phyloP scores from a whole-genome alignment of 2,888 invertebrate genomes.

The Apeira syringaria region DNA sequence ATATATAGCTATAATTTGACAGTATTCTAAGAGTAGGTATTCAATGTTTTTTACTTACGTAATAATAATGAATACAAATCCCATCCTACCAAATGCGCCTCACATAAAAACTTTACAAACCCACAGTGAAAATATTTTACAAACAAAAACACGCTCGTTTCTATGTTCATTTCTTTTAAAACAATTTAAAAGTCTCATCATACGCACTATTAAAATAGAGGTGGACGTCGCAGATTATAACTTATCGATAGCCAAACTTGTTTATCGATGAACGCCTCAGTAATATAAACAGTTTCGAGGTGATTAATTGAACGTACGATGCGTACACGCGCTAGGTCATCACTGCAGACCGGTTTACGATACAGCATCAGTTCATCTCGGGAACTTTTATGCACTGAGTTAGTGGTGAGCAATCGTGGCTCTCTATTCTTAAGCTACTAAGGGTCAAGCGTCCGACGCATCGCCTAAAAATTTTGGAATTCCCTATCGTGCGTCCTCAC shows the following conservation, averaged over 20 bases:
- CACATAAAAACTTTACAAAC: slow-evolving; percentile 4
- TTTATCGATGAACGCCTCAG: not conserved
- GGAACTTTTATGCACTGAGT: slow-evolving; percentile 12
- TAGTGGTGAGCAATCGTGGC: slow-evolving; percentile 7
- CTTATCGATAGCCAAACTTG: slow-evolving; percentile 25
- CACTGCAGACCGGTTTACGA: slow-evolving; percentile 52
- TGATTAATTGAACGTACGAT: slow-evolving; percentile 31
- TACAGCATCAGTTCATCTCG: slow-evolving; percentile 52
- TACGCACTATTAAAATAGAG: no score
- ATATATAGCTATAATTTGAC: no score
- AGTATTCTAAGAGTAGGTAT: no score
- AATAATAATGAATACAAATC: slow-evolving; percentile 10
- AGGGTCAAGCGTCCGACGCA: no score
- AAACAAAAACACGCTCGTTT: not conserved
- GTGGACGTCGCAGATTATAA: not conserved
- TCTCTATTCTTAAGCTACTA: not conserved
- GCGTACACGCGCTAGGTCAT: slow-evolving; percentile 41
- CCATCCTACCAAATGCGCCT: slow-evolving; percentile 7
- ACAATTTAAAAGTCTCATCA: no score
- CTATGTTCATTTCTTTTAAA: no score
- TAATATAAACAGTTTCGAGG: slow-evolving; percentile 5
- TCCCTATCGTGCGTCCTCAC: no score
- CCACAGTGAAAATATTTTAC: not conserved
- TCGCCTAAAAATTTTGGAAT: no score
- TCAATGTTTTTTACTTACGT: slow-evolving; percentile 15